Evolutionary conservation across 2,113 vertebrate species (phyloP), one percentile per base, ranked within the genome.

Genomic region (Hyla sarda): DNA sequence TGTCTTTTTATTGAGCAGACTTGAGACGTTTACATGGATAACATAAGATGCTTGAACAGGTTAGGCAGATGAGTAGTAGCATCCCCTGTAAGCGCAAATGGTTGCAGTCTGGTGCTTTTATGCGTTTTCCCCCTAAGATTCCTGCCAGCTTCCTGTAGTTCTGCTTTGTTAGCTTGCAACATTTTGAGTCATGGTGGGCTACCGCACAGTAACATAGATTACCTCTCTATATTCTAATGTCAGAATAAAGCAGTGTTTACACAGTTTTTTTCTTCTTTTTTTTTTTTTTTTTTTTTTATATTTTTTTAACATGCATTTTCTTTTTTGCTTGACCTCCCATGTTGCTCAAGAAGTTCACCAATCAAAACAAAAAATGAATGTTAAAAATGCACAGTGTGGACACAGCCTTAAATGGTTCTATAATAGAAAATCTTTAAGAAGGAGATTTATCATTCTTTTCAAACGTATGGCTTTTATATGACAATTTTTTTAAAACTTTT

Each of bases 1-100:
- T 67, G 25, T 25, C 34, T 60, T 45, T 41, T n/a, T 60, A 80
- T 5, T 62, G 30, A 82, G 32, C 23, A 45, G 52, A 34, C 12
- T 58, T 25, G 37, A n/a, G n/a, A 37, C 1, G 65, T 65, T 79
- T 81, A 58, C 78, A 81, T 81, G 78, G 78, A 47, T 81, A 41
- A 62, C 28, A 45, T 56, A 0, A 52, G 47, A 28, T 32, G 48
- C 17, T 16, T 12, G 32, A 41, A 11, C 34, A 71, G 32, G 34
- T 28, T 69, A 69, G 30, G 9, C n/a, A 3, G n/a, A n/a, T n/a
- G n/a, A 32, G 47, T 12, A 19, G 74, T 76, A 37, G 23, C 41
- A 47, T 48, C 72, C n/a, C 74, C 48, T 54, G 17, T 52, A 77
- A 77, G 25, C 74, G 2, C 16, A 32, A 3, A 32, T 12, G 9